A percentile compares a stretch with the other conserved stretches of the same genome.
Evolutionary conservation across 1,140 invertebrate genomes (phyloP).

Genomic region (Drosophila persimilis): DNA sequence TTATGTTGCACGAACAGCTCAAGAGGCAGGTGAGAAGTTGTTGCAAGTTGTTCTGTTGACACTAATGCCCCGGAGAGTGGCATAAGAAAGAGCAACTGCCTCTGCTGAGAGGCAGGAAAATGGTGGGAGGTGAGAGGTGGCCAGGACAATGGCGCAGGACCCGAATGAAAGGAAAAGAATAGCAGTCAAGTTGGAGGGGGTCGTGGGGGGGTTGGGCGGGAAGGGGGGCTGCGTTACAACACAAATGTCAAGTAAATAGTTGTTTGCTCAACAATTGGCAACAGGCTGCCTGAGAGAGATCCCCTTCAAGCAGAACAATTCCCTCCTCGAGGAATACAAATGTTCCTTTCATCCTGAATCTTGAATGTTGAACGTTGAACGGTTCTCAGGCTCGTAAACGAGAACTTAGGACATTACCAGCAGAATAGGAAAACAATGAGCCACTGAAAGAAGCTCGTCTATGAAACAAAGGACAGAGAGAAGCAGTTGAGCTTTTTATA

Average conservation of each 20-base stretch:
- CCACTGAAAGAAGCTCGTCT: too few species aligned
- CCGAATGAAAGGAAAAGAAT: slow-evolving; percentile 50
- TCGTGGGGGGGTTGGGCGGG: slow-evolving; percentile 8
- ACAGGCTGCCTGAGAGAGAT: slow-evolving; percentile 48
- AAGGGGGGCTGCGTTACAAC: neutral
- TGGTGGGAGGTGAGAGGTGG: neutral
- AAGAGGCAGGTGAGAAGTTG: slow-evolving; percentile 40
- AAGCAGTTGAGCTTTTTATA: neutral
- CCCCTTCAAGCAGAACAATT: slow-evolving; percentile 23
- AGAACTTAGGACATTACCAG: slow-evolving; percentile 11
- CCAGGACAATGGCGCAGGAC: slow-evolving; percentile 36
- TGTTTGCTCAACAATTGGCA: slow-evolving; percentile 70
- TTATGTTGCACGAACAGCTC: slow-evolving; percentile 11
- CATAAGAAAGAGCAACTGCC: slow-evolving; percentile 17
- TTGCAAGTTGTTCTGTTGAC: slow-evolving; percentile 58
- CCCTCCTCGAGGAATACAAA: slow-evolving; percentile 1
- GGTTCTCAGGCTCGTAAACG: slow-evolving; percentile 2
- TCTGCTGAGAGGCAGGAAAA: neutral
- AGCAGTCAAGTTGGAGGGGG: slow-evolving; percentile 49
- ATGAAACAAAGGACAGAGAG: neutral
- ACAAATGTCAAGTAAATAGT: slow-evolving; percentile 59
- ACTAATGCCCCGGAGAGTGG: slow-evolving; percentile 61
- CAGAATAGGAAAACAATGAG: neutral
- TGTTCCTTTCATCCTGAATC: slow-evolving; percentile 1
- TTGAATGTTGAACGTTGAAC: neutral